Conservation (phyloP, 2,888 invertebrate genomes). For the Phortica magna region DNA sequence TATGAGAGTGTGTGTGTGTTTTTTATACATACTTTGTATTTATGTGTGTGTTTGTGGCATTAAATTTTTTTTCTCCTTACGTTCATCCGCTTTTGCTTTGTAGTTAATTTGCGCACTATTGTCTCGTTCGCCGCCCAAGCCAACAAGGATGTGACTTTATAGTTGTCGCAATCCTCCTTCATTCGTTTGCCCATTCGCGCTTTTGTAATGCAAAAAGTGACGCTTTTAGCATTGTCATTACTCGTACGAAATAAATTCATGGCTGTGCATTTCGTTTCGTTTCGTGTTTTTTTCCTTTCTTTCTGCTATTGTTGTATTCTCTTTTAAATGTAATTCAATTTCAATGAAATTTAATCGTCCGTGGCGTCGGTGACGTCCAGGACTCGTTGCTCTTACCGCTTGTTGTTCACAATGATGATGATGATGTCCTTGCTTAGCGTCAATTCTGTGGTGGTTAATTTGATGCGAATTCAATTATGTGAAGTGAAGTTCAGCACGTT, state of each 20-base stretch:
- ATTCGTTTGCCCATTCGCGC: slow-evolving; percentile 28
- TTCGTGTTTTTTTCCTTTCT: slow-evolving; percentile 30
- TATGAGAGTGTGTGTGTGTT: not conserved
- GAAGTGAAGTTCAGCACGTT: not conserved
- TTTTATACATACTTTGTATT: not conserved
- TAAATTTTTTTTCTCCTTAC: not conserved
- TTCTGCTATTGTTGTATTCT: slow-evolving; percentile 10
- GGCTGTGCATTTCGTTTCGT: slow-evolving; percentile 61
- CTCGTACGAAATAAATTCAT: slow-evolving; percentile 15
- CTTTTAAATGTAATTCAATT: slow-evolving; percentile 66
- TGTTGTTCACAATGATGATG: not conserved
- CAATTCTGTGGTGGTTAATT: slow-evolving; percentile 71
- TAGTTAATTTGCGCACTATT: slow-evolving; percentile 72
- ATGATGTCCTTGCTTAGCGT: slow-evolving; percentile 46
- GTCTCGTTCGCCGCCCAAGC: slow-evolving; percentile 44
- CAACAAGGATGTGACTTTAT: not conserved
- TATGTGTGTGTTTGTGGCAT: not conserved
- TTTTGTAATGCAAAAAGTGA: slow-evolving; percentile 47
- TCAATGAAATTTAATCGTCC: slow-evolving; percentile 71
- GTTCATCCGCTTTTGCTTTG: slow-evolving; percentile 59
- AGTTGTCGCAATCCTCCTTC: slow-evolving; percentile 29
- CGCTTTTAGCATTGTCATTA: slow-evolving; percentile 41
- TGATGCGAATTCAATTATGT: slow-evolving; percentile 70
- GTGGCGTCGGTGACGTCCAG: slow-evolving; percentile 50
- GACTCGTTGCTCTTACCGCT: not conserved